Evolutionary conservation across 2,113 vertebrate species (phyloP).

Genomic region (Formicarius rufipectus): DNA sequence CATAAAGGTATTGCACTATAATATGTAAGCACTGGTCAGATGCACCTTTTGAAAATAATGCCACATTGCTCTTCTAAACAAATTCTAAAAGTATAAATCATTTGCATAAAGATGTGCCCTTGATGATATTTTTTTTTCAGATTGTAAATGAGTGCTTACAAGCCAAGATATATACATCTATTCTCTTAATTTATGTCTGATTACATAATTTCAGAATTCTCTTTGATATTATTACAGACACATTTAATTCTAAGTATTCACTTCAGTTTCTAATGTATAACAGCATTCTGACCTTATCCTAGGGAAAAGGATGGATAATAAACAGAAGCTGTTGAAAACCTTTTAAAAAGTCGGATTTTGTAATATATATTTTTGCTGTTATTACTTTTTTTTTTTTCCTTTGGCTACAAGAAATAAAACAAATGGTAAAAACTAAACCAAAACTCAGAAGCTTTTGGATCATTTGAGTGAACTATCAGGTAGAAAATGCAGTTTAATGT

Average conservation of each 20-base stretch:
- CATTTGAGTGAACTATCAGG: not conserved
- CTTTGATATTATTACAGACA: slow-evolving; percentile 16
- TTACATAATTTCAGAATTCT: slow-evolving; percentile 50
- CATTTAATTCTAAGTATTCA: not conserved
- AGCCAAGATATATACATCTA: slow-evolving; percentile 41
- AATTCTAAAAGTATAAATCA: slow-evolving; percentile 34
- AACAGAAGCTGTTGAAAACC: not conserved
- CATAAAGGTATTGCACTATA: not conserved
- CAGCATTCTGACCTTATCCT: not conserved
- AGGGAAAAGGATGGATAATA: not conserved
- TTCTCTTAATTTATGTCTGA: slow-evolving; percentile 52
- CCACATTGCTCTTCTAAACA: slow-evolving; percentile 8
- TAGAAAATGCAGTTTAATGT: slow-evolving; percentile 33
- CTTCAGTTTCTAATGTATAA: slow-evolving; percentile 36
- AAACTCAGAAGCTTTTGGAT: not conserved
- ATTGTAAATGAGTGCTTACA: slow-evolving; percentile 42
- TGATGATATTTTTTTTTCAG: slow-evolving; percentile 39
- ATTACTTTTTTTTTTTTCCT: not conserved
- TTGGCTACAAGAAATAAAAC: not conserved
- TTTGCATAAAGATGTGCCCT: slow-evolving; percentile 28
- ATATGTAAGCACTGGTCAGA: slow-evolving; percentile 12
- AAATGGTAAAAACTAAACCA: not conserved
- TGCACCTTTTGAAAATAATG: slow-evolving; percentile 33
- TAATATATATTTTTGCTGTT: not conserved
- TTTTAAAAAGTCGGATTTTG: not conserved